Evolutionary conservation across 2,113 vertebrate genomes (phyloP).

Genomic region (Dasyprocta punctata): DNA sequence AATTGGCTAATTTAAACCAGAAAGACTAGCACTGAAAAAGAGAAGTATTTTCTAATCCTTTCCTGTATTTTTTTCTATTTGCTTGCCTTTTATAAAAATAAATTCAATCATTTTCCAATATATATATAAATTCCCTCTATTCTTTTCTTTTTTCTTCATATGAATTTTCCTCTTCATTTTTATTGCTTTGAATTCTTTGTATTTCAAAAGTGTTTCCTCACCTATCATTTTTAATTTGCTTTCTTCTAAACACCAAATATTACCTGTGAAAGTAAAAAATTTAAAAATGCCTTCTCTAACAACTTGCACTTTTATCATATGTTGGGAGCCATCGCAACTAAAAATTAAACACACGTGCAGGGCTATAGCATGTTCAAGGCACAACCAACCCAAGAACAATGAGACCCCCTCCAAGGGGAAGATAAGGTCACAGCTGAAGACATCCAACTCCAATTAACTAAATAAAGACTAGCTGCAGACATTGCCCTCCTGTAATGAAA

Average conservation of each 20-base stretch:
- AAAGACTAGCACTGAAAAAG: neutral
- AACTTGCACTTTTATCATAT: neutral
- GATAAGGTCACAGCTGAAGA: no score
- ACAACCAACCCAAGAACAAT: no score
- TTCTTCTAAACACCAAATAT: neutral
- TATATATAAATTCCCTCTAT: neutral
- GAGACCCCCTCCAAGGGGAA: no score
- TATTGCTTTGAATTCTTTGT: neutral
- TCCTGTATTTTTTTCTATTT: neutral
- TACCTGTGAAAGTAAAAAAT: neutral
- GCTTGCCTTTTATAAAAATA: neutral
- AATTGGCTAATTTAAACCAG: neutral
- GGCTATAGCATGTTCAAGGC: no score
- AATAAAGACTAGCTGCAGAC: no score
- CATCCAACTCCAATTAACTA: no score
- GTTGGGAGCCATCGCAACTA: no score
- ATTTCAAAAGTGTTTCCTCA: neutral
- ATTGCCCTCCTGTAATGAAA: no score
- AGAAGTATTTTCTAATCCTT: neutral
- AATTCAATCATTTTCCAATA: neutral
- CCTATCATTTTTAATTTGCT: neutral
- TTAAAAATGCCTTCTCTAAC: neutral
- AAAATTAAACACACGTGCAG: no score
- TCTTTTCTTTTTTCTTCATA: neutral
- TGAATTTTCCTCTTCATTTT: neutral